These are phyloP conservation scores for Eutrigla gurnardus DNA, from an alignment of 2,797 vertebrate species.

Conservation along the genomic window DNA sequence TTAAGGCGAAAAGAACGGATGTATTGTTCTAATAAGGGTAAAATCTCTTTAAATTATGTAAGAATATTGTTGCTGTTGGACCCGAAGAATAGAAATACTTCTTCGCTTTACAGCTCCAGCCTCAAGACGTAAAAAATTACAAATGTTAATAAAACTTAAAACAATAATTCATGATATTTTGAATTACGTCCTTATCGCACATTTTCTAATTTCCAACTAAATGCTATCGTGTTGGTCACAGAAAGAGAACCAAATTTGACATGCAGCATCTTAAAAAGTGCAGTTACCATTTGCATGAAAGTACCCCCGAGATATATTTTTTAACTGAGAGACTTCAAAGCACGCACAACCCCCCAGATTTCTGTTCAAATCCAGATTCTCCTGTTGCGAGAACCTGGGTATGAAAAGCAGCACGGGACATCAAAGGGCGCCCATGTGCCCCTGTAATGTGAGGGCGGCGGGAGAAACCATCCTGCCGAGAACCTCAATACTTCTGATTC, in stretches of 20 bases:
- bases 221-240: background rate
- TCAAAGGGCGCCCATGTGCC: slow-evolving; percentile 51
- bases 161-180: background rate
- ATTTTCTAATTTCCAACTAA: background rate
- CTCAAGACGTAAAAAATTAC: background rate
- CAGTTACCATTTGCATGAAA: slow-evolving; percentile 8
- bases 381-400: slow-evolving; percentile 32
- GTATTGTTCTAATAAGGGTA: background rate
- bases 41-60: background rate
- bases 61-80: background rate
- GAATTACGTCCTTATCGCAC: background rate
- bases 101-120: background rate
- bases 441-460: slow-evolving; percentile 48
- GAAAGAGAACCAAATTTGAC: background rate
- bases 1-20: slow-evolving; percentile 6
- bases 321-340: slow-evolving; percentile 45
- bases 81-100: background rate
- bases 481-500: slow-evolving; percentile 30
- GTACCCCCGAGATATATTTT: background rate
- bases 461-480: slow-evolving; percentile 34
- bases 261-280: background rate
- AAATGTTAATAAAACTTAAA: background rate
- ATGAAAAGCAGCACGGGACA: slow-evolving; percentile 38
- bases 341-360: slow-evolving; percentile 23
- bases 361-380: slow-evolving; percentile 30